These are phyloP conservation scores for Mesocricetus auratus DNA, from an alignment of 2,113 vertebrate species.

Conservation along the genomic window DNA sequence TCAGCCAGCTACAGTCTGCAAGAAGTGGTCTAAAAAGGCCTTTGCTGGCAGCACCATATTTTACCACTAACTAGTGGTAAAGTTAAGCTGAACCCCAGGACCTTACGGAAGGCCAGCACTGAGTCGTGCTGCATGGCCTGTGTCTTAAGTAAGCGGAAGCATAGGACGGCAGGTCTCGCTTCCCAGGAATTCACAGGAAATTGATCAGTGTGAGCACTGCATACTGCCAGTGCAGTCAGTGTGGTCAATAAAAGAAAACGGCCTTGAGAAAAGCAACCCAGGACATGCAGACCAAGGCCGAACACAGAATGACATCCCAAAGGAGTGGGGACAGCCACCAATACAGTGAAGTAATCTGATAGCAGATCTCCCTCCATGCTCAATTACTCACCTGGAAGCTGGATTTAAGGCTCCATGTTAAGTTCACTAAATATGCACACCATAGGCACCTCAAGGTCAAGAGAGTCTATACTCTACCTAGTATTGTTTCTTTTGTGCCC, in stretches of 20 bases:
- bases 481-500: background rate
- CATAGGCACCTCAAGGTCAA: background rate
- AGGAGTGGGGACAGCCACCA: background rate
- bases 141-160: background rate
- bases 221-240: rapidly evolving
- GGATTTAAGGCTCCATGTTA: background rate
- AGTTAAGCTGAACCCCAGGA: background rate
- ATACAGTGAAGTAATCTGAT: conserved; percentile 12
- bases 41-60: too few relatives aligned
- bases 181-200: background rate
- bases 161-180: background rate
- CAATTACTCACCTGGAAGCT: background rate
- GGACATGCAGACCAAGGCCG: background rate
- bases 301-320: background rate
- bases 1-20: background rate
- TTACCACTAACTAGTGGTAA: background rate
- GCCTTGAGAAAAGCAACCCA: background rate
- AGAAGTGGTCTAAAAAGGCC: background rate
- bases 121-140: background rate
- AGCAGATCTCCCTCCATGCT: background rate
- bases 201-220: background rate
- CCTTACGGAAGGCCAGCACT: background rate
- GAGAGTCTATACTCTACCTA: background rate
- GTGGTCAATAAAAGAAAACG: background rate
- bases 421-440: background rate